Percentiles rank a stretch among this genome's conserved stretches.
Evolutionary conservation across 2,113 vertebrate genomes (phyloP).

Genomic region (Myocastor coypus): DNA sequence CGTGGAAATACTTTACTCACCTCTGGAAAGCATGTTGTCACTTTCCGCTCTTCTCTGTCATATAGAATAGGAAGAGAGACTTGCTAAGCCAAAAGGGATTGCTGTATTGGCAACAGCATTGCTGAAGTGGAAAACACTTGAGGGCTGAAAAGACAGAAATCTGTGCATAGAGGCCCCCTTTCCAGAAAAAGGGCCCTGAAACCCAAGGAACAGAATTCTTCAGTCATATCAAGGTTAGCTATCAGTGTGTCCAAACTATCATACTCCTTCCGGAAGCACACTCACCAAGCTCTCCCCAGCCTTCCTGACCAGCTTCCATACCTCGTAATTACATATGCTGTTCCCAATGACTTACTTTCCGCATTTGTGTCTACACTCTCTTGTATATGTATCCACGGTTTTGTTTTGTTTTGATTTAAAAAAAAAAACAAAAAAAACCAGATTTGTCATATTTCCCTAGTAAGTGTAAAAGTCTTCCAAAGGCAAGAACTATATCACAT

Average conservation of each 20-base stretch:
- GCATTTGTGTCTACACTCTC: background rate
- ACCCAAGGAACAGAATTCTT: slow-evolving; percentile 31
- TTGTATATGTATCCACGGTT: background rate
- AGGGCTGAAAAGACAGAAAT: background rate
- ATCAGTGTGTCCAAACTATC: background rate
- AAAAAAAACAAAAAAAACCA: too few species aligned
- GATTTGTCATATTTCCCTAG: slow-evolving; percentile 13
- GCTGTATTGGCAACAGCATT: background rate
- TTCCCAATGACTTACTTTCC: background rate
- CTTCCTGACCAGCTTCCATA: background rate
- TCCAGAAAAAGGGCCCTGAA: background rate
- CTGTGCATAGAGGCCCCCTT: background rate
- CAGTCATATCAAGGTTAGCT: background rate
- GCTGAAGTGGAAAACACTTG: background rate
- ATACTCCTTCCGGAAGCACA: background rate
- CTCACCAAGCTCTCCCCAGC: background rate
- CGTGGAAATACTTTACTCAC: slow-evolving; percentile 71
- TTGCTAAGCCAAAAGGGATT: background rate
- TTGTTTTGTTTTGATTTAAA: too few species aligned
- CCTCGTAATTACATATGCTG: background rate
- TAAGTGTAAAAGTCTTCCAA: background rate
- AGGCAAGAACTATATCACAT: background rate
- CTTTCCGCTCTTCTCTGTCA: background rate
- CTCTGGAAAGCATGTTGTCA: slow-evolving; percentile 37
- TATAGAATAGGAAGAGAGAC: slow-evolving; percentile 12